phyloP scores from a whole-genome alignment of 2,888 invertebrate genomes.

The Erynnis tages region DNA sequence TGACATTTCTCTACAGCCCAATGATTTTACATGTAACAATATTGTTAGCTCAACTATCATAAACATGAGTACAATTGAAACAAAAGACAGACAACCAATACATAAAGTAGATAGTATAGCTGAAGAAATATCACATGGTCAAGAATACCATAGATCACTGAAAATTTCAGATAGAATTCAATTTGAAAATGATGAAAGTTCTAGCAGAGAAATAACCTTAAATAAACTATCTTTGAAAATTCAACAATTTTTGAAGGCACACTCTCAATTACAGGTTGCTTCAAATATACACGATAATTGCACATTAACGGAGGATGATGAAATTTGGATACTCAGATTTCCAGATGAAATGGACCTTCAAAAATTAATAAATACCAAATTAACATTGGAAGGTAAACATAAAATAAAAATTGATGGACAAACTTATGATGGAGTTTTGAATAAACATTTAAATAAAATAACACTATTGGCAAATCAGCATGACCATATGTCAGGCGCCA shows the following conservation, averaged over 20 bases:
- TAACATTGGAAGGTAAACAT: slow-evolving; percentile 50
- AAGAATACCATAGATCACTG: slow-evolving; percentile 26
- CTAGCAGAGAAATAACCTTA: slow-evolving; percentile 19
- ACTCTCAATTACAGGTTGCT: slow-evolving; percentile 41
- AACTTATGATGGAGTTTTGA: slow-evolving; percentile 50
- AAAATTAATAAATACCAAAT: slow-evolving; percentile 42
- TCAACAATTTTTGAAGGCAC: slow-evolving; percentile 45
- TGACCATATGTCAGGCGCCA: slow-evolving; percentile 42
- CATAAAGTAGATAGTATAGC: background rate
- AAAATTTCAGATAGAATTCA: slow-evolving; percentile 53
- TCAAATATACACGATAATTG: slow-evolving; percentile 31
- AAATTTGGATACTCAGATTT: slow-evolving; percentile 59
- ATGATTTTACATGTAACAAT: slow-evolving; percentile 19
- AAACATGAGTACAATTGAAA: slow-evolving; percentile 8
- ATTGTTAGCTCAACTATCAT: slow-evolving; percentile 19
- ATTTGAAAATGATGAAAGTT: slow-evolving; percentile 55
- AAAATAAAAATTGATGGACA: slow-evolving; percentile 60
- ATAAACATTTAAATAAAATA: slow-evolving; percentile 37
- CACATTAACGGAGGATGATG: slow-evolving; percentile 51
- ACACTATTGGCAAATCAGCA: slow-evolving; percentile 42
- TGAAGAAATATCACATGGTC: background rate
- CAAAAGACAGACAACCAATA: slow-evolving; percentile 1
- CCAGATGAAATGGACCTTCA: slow-evolving; percentile 50
- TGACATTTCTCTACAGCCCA: slow-evolving; percentile 9
- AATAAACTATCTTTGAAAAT: slow-evolving; percentile 37